Conservation (phyloP, 2,113 vertebrate species). For the Bujurquina vittata region DNA sequence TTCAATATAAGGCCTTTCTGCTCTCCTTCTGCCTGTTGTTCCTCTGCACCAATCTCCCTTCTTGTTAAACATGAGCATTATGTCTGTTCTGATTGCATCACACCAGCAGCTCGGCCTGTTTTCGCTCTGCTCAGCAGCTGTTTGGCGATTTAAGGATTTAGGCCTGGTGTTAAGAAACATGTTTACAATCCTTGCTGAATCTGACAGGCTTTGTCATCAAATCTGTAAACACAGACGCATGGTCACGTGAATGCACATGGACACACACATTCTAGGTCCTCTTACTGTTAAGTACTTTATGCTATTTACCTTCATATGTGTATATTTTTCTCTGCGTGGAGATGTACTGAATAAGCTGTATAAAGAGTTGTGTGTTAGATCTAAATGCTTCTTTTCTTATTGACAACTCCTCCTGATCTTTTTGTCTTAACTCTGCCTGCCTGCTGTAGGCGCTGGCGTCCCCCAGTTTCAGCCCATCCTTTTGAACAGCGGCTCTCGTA, state of each 20-base stretch:
- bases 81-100: constrained; percentile 68
- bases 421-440: no score
- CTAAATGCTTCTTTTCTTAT: not conserved
- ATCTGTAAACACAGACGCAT: constrained; percentile 65
- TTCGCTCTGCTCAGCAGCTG: constrained; percentile 63
- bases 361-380: not conserved
- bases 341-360: not conserved
- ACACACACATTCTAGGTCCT: constrained; percentile 11
- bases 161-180: constrained; percentile 70
- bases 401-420: not conserved
- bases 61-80: constrained; percentile 67
- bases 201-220: constrained; percentile 62
- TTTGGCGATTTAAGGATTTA: constrained; percentile 73
- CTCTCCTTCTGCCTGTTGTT: constrained; percentile 40
- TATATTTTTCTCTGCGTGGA: not conserved
- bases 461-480: constrained; percentile 97
- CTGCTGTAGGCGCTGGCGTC: constrained; percentile 89
- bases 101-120: constrained; percentile 45
- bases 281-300: not conserved
- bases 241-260: constrained; percentile 32
- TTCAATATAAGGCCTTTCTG: constrained; percentile 16
- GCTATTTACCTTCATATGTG: not conserved
- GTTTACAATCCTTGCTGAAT: constrained; percentile 67
- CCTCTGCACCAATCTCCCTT: constrained; percentile 58
- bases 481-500: constrained; percentile 88